A percentile compares a stretch with the other conserved stretches of the same genome.
Conservation (phyloP, 2,113 vertebrate genomes). For the Setophaga kirtlandii region DNA sequence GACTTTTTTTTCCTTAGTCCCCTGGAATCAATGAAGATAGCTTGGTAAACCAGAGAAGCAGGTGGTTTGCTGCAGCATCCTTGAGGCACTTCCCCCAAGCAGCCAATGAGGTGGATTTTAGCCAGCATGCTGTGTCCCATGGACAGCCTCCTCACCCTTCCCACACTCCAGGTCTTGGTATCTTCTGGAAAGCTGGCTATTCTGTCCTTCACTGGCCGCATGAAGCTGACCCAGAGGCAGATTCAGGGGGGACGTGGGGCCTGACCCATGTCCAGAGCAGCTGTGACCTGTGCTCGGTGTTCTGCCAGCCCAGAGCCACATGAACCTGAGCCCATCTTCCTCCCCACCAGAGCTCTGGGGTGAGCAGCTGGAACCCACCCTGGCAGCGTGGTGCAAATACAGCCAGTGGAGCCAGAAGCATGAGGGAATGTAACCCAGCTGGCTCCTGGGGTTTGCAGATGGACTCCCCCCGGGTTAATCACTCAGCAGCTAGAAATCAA, state of each 20-base stretch:
- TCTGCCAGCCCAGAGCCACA: too few species aligned
- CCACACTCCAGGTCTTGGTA: not conserved
- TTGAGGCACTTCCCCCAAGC: not conserved
- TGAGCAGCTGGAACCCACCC: not conserved
- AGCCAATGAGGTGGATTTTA: not conserved
- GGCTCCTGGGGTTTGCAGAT: not conserved
- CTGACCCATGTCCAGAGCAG: not conserved
- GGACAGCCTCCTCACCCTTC: not conserved
- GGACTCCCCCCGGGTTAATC: not conserved
- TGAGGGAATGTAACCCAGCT: not conserved
- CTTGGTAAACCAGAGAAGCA: not conserved
- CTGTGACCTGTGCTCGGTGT: too few species aligned
- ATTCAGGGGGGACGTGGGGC: rapidly evolving
- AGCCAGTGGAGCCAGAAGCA: not conserved
- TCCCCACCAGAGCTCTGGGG: not conserved
- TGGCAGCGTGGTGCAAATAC: not conserved
- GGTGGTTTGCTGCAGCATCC: not conserved
- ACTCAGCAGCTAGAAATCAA: not conserved
- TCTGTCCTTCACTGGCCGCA: not conserved
- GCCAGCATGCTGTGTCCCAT: rapidly evolving
- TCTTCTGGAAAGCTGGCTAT: not conserved
- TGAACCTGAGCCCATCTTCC: not conserved
- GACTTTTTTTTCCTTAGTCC: not conserved
- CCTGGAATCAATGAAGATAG: not conserved
- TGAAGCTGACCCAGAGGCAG: not conserved